Percentiles rank a stretch among this genome's conserved stretches.
Conservation (phyloP, 2,888 invertebrate genomes). For the Cylindroiulus punctatus region DNA sequence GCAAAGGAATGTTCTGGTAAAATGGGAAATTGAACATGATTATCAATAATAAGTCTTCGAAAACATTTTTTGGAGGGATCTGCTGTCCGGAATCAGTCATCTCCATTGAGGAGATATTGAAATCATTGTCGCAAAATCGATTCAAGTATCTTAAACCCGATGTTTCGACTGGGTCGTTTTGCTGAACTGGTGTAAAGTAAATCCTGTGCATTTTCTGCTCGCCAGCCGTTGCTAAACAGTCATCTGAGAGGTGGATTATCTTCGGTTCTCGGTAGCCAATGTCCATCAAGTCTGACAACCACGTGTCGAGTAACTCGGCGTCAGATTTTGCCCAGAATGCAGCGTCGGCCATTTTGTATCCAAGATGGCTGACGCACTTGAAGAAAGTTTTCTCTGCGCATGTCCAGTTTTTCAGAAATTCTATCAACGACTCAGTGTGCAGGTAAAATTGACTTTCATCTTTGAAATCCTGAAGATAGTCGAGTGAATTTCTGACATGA, state of each 20-base stretch:
- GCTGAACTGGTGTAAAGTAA: not conserved
- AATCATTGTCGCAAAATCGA: not conserved
- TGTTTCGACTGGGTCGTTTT: not conserved
- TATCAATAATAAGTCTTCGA: conserved; percentile 36
- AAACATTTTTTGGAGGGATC: not conserved
- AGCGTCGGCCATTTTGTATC: conserved; percentile 37
- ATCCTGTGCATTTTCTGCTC: not conserved
- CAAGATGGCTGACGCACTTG: conserved; percentile 35
- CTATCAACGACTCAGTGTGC: not conserved
- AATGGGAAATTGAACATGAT: conserved; percentile 48
- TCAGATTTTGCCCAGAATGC: conserved; percentile 22
- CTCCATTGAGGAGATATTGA: not conserved
- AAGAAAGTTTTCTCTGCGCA: conserved; percentile 43
- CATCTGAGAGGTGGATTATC: not conserved
- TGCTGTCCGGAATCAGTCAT: not conserved
- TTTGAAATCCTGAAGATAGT: conserved; percentile 49
- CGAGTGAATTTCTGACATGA: conserved; percentile 50
- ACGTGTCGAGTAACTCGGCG: not conserved
- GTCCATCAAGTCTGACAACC: conserved; percentile 16
- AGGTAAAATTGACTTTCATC: conserved; percentile 49
- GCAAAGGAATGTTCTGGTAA: conserved; percentile 36
- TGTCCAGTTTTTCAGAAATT: conserved; percentile 47
- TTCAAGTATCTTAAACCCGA: not conserved
- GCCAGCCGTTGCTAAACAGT: not conserved
- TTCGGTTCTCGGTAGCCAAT: conserved; percentile 47